Evolutionary conservation across 2,888 invertebrate species (phyloP).

Genomic region (Octodonta nipae): DNA sequence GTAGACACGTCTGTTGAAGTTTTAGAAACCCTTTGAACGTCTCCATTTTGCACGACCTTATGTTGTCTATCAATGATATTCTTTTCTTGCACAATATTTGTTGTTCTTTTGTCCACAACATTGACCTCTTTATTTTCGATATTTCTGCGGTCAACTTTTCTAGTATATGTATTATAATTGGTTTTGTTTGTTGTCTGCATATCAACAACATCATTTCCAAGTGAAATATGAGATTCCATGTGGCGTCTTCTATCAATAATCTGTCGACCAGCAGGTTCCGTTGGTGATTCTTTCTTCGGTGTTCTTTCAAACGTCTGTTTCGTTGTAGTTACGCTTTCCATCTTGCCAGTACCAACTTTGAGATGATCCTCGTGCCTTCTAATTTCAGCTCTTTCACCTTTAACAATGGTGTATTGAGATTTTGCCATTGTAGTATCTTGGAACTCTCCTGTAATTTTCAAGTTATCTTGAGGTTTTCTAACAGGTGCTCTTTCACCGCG

Average conservation of each 20-base stretch:
- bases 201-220: conserved; percentile 43
- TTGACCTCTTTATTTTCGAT: conserved; percentile 16
- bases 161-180: conserved; percentile 37
- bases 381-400: conserved; percentile 38
- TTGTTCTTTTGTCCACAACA: conserved; percentile 10
- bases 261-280: conserved; percentile 32
- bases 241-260: conserved; percentile 38
- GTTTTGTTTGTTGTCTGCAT: conserved; percentile 47
- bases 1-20: conserved; percentile 21
- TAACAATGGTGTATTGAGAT: conserved; percentile 35
- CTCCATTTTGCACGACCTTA: conserved; percentile 2
- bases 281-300: conserved; percentile 40
- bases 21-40: conserved; percentile 12
- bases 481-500: conserved; percentile 29
- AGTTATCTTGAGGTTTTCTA: conserved; percentile 43
- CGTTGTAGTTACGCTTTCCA: conserved; percentile 40
- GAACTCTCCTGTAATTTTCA: conserved; percentile 38
- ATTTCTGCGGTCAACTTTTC: conserved; percentile 22
- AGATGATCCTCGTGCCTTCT: conserved; percentile 40
- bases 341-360: conserved; percentile 38
- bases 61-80: neutral
- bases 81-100: conserved; percentile 9
- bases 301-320: conserved; percentile 40
- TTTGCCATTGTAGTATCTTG: conserved; percentile 35
- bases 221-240: conserved; percentile 52